Evolutionary conservation across 2,888 invertebrate genomes (phyloP).

Genomic region (Trachelus iudaicus): DNA sequence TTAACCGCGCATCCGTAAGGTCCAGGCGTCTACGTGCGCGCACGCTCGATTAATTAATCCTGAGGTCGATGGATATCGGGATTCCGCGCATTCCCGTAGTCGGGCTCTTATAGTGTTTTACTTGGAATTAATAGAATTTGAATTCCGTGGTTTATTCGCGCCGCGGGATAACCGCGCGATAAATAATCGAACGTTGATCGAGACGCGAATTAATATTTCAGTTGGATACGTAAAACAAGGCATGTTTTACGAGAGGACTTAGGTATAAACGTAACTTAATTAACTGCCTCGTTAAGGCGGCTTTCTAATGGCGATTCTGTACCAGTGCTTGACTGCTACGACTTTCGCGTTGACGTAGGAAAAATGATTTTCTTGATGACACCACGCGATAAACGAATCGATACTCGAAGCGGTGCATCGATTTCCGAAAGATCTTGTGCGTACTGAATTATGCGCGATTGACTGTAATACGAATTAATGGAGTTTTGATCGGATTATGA

Average conservation of each 20-base stretch:
- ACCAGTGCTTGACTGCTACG: not conserved
- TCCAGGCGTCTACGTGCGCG: not conserved
- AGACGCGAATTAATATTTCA: not conserved
- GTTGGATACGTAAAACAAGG: not conserved
- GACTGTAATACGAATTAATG: not conserved
- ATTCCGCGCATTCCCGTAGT: not conserved
- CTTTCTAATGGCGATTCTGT: not conserved
- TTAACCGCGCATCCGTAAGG: not conserved
- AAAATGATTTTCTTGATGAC: not conserved
- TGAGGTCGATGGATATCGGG: not conserved
- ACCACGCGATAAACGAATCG: not conserved
- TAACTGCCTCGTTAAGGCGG: not conserved
- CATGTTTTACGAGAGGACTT: not conserved
- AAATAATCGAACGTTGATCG: not conserved
- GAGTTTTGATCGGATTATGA: too few species aligned
- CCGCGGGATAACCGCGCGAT: not conserved
- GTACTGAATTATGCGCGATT: not conserved
- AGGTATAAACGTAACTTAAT: not conserved
- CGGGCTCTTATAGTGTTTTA: not conserved
- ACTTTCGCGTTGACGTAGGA: not conserved
- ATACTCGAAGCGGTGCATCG: not conserved
- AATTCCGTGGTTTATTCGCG: not conserved
- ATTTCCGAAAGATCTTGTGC: not conserved
- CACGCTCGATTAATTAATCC: not conserved
- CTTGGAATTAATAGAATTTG: not conserved